Evolutionary conservation across 2,888 invertebrate genomes (phyloP).

Genomic region (Noctua janthina): DNA sequence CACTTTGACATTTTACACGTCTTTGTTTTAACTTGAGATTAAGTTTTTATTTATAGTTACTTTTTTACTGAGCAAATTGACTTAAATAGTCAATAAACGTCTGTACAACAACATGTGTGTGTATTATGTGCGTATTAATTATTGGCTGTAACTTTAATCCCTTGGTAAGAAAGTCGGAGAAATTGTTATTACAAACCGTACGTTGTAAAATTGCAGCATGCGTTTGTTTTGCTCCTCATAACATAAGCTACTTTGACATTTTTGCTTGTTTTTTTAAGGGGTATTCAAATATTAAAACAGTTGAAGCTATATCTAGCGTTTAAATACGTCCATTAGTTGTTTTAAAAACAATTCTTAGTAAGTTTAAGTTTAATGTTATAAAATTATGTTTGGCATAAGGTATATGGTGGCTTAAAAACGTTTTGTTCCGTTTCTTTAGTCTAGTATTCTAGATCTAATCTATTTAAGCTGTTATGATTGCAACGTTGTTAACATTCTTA

Average conservation of each 20-base stretch:
- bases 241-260: not conserved
- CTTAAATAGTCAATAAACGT: slow-evolving; percentile 61
- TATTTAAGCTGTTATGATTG: not conserved
- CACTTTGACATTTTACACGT: slow-evolving; percentile 74
- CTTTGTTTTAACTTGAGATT: slow-evolving; percentile 67
- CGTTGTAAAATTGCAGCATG: slow-evolving; percentile 23
- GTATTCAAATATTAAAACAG: not conserved
- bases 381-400: not conserved
- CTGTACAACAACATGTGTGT: slow-evolving; percentile 50
- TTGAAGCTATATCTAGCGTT: slow-evolving; percentile 11
- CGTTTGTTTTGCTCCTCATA: not conserved
- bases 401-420: not conserved
- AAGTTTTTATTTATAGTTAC: slow-evolving; percentile 58
- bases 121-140: slow-evolving; percentile 50
- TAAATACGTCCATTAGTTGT: not conserved
- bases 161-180: not conserved
- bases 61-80: slow-evolving; percentile 57
- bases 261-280: slow-evolving; percentile 23
- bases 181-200: slow-evolving; percentile 21
- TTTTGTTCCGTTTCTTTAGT: not conserved
- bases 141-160: slow-evolving; percentile 41
- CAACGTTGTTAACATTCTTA: not conserved
- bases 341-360: slow-evolving; percentile 11
- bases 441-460: not conserved
- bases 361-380: not conserved